A percentile compares a stretch with the other conserved stretches of the same genome.
Evolutionary conservation across 2,113 vertebrate genomes (phyloP).

Genomic region (Phodopus roborovskii): DNA sequence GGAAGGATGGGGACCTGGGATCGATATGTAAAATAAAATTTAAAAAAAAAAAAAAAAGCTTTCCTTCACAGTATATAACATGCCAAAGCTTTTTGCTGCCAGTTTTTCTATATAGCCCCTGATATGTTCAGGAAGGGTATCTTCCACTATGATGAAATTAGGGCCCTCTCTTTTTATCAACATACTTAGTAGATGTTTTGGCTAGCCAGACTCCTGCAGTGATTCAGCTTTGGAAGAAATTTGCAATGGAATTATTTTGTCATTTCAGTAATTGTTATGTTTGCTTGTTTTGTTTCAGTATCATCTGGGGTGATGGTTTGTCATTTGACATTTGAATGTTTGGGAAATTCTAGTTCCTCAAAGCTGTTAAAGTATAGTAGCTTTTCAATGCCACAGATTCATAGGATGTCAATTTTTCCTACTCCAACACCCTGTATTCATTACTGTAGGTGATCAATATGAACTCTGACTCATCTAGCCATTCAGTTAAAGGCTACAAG

Average conservation of each 20-base stretch:
- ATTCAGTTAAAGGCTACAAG: not conserved
- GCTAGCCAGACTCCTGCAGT: constrained; percentile 92
- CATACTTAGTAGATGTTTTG: constrained; percentile 81
- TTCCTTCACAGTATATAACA: constrained; percentile 74
- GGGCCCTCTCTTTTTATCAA: constrained; percentile 94
- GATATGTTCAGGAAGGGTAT: constrained; percentile 92
- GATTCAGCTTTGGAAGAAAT: constrained; percentile 94
- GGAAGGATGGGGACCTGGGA: no score
- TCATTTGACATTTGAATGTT: constrained; percentile 97
- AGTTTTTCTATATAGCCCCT: constrained; percentile 96
- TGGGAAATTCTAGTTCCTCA: constrained; percentile 95
- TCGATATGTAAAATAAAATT: no score
- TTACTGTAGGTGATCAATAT: constrained; percentile 85
- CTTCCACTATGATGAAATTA: constrained; percentile 91
- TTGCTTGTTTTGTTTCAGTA: constrained; percentile 92
- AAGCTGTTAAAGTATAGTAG: constrained; percentile 95
- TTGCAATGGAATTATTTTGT: constrained; percentile 89
- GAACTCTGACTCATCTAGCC: not conserved
- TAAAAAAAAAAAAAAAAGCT: no score
- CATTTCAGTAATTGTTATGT: constrained; percentile 92
- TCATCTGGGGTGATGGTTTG: constrained; percentile 92
- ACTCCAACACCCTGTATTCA: constrained; percentile 96
- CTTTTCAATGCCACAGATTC: constrained; percentile 93
- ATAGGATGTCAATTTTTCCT: constrained; percentile 96
- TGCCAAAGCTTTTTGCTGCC: constrained; percentile 98